Conservation (phyloP, 1,140 invertebrate species). For the Onthophagus taurus region DNA sequence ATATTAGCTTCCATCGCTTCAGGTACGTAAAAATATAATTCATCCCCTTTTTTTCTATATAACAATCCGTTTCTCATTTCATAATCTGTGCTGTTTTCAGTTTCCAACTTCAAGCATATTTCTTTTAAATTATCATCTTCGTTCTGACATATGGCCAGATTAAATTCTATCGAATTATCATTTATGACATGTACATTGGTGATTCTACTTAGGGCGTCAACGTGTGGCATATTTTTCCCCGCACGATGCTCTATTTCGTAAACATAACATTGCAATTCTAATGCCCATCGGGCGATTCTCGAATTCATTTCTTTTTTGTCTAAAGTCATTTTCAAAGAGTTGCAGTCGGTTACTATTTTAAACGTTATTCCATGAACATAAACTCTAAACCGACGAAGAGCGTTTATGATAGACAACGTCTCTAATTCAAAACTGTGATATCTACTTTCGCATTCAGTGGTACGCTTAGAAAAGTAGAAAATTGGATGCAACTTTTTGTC, state of each 20-base stretch:
- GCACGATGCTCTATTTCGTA: constrained; percentile 21
- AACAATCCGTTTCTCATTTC: constrained; percentile 23
- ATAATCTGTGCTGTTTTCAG: constrained; percentile 4
- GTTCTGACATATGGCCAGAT: constrained; percentile 17
- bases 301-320: constrained; percentile 31
- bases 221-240: constrained; percentile 19
- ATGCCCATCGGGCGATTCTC: constrained; percentile 29
- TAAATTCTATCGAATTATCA: constrained; percentile 16
- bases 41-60: constrained; percentile 16
- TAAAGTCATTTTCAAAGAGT: constrained; percentile 17
- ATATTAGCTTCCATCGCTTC: constrained; percentile 15
- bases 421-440: constrained; percentile 12
- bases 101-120: constrained; percentile 6
- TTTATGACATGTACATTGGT: constrained; percentile 17
- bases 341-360: constrained; percentile 14
- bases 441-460: constrained; percentile 20
- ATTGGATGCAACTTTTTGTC: constrained; percentile 4
- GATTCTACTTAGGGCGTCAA: constrained; percentile 20
- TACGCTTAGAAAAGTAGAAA: constrained; percentile 37
- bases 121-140: constrained; percentile 7
- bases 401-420: constrained; percentile 3
- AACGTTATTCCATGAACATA: constrained; percentile 9
- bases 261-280: constrained; percentile 19
- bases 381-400: constrained; percentile 7
- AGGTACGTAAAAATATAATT: constrained; percentile 22